phyloP scores from a whole-genome alignment of 2,797 vertebrate species.

The Acanthornis magna region DNA sequence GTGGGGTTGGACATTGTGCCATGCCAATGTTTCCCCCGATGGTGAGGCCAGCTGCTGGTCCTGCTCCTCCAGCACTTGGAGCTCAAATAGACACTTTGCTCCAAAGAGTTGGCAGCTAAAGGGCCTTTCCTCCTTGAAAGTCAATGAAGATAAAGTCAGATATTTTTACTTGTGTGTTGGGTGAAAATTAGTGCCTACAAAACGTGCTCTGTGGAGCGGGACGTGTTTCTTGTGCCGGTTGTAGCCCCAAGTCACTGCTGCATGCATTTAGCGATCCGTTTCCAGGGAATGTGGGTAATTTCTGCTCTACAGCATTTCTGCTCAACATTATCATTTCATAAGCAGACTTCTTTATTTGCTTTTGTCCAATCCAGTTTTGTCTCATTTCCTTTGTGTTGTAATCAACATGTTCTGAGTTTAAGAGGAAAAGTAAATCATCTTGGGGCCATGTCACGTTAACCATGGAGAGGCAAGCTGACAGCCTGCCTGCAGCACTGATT shows the following conservation, averaged over 20 bases:
- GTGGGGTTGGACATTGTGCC: background rate
- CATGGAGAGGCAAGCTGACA: background rate
- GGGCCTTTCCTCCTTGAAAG: background rate
- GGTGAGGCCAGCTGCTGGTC: accelerated
- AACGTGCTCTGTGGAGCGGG: background rate
- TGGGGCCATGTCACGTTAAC: background rate
- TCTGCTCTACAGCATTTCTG: conserved; percentile 9
- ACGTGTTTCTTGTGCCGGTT: background rate
- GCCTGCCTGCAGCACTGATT: accelerated
- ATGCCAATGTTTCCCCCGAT: accelerated
- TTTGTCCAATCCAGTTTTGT: conserved; percentile 8
- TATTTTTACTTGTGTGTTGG: background rate
- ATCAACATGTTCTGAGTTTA: conserved; percentile 6
- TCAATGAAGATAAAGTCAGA: background rate
- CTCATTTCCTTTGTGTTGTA: conserved; percentile 14
- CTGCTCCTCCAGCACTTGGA: background rate
- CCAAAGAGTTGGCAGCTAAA: background rate
- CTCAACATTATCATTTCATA: conserved; percentile 6
- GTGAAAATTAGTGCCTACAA: conserved; percentile 4
- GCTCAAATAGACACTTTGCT: background rate
- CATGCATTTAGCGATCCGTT: background rate
- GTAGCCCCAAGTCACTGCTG: background rate
- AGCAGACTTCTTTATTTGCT: conserved; percentile 39
- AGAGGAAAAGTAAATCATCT: background rate
- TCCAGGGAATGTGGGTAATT: conserved; percentile 13